Evolutionary conservation across 2,888 invertebrate species (phyloP).

Genomic region (Drosophila falleni): DNA sequence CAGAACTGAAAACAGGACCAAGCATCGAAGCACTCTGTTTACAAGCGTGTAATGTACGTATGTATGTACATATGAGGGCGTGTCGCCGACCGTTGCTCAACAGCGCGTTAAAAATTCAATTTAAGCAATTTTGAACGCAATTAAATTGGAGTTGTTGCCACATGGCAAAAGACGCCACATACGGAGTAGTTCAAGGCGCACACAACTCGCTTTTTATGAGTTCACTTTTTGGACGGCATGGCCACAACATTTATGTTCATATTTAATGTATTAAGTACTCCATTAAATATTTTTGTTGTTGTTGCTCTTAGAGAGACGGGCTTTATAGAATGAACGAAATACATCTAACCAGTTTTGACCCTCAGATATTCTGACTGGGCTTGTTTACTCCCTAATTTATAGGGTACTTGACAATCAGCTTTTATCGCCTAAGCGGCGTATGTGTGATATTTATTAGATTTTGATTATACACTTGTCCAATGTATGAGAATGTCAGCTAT

Average conservation of each 20-base stretch:
- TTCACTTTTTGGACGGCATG: conserved; percentile 19
- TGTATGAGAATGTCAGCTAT: too few relatives aligned
- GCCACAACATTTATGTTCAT: conserved; percentile 60
- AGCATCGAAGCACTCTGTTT: conserved; percentile 31
- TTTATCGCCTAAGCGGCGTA: conserved; percentile 42
- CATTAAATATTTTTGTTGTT: conserved; percentile 63
- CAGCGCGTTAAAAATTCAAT: conserved; percentile 73
- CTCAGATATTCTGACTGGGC: conserved; percentile 15
- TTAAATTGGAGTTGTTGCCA: conserved; percentile 55
- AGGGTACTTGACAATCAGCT: conserved; percentile 36
- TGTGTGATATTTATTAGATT: conserved; percentile 62
- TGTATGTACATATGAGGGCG: conserved; percentile 10
- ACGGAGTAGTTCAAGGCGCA: conserved; percentile 20
- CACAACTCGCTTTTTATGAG: conserved; percentile 44
- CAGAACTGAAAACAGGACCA: conserved; percentile 28
- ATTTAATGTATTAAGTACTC: conserved; percentile 74
- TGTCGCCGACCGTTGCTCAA: conserved; percentile 20
- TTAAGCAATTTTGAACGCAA: conserved; percentile 74
- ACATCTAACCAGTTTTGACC: conserved; percentile 19
- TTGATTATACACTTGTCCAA: conserved; percentile 28
- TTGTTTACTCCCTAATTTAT: conserved; percentile 55
- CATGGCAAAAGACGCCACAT: neutral
- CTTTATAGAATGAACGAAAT: neutral
- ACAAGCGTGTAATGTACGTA: conserved; percentile 68
- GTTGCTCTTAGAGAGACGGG: conserved; percentile 10